Base-by-base conservation (phyloP, 2,113 vertebrate species). In the Heterotis niloticus region DNA sequence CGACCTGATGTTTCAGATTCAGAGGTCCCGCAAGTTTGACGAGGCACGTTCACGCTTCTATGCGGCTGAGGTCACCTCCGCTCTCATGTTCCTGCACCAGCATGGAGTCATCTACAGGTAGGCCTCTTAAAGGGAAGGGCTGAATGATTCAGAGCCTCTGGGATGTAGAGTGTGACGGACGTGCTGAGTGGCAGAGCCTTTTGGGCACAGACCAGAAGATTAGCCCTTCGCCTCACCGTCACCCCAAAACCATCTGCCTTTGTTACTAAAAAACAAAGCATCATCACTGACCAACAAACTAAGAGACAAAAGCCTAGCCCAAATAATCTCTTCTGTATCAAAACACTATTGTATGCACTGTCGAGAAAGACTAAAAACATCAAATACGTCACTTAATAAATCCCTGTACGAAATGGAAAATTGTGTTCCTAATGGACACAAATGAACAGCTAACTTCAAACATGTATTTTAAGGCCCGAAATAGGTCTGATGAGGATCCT, bases 1-100 rank as follows among this genome's bases (percentile, higher is more conserved):
- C 79, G 95, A 96, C 88, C 92, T 96, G 81, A 96, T 96, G 95
- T 96, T 96, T 87, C 95, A 96, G 89, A 96, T 96, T 81, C 95
- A 96, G 82, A 94, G 95, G 72, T 96, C 95, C 20, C 92, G 95
- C 82, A 96, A 96, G 86, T 96, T 96, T 20, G 95, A 96, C 0
- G 95, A 96, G 84, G 94, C 94, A 67, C 95, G 95, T 69, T 96
- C 95, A 34, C 92, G 95, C 72, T 96, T 96, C 89, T 96, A 96
- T 14, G 95, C 95, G 56, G 94, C 95, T 26, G 95, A 96, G 86
- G 94, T 96, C 84, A 96, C 95, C 10, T 96, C 95, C 0, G 95
- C 95, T 7, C 94, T 96, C 87, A 96, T 95, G 95, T 96, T 96
- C 81, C 94, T 96, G 79, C 95, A 96, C 85, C 93, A 94, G 64